Conservation (phyloP, 2,888 invertebrate genomes). For the Phaedon cochleariae region DNA sequence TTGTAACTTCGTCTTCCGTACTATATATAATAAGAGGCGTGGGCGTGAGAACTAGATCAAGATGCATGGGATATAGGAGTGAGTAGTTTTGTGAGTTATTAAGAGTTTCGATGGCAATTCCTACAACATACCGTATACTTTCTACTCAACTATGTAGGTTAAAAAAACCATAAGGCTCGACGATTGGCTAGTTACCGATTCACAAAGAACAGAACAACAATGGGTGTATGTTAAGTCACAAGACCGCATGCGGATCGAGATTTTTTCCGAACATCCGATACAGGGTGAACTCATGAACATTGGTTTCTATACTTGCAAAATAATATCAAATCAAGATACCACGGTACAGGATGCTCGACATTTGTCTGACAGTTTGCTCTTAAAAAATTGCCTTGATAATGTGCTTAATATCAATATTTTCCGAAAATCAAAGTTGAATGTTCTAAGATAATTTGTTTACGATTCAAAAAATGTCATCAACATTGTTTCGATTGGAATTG, state of each 20-base stretch:
- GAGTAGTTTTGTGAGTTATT: constrained; percentile 36
- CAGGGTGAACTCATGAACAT: neutral
- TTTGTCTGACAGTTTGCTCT: too few relatives aligned
- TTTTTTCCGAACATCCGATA: constrained; percentile 9
- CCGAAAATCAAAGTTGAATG: too few relatives aligned
- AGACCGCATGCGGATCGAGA: constrained; percentile 32
- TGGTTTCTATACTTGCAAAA: too few relatives aligned
- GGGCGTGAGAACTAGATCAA: constrained; percentile 42
- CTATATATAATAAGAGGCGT: constrained; percentile 18
- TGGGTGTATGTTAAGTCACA: constrained; percentile 33
- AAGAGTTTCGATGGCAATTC: constrained; percentile 34
- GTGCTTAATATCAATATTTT: too few relatives aligned
- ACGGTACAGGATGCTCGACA: too few relatives aligned
- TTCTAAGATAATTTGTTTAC: too few relatives aligned
- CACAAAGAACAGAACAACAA: constrained; percentile 30
- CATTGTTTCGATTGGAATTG: too few relatives aligned
- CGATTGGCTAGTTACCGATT: constrained; percentile 32
- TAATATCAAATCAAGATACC: too few relatives aligned
- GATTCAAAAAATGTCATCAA: too few relatives aligned
- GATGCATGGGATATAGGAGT: constrained; percentile 34
- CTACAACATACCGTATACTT: constrained; percentile 48
- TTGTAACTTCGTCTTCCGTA: too few relatives aligned
- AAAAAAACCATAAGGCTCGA: constrained; percentile 50
- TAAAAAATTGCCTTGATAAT: too few relatives aligned
- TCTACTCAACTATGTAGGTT: constrained; percentile 58